phyloP scores from a whole-genome alignment of 1,140 invertebrate genomes.

The Venturia canescens region DNA sequence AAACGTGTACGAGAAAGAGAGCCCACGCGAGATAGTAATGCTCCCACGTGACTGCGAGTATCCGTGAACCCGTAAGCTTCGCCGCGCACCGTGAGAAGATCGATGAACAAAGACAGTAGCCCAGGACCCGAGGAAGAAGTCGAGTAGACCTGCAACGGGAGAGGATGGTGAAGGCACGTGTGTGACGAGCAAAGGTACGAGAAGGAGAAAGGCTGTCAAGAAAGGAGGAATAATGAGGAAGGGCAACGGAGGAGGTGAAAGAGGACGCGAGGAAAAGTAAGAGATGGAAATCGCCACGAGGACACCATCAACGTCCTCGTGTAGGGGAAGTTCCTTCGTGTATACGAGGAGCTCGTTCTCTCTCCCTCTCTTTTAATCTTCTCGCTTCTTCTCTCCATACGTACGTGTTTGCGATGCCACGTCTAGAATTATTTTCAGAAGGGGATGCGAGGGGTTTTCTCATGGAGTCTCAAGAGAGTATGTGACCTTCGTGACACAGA shows the following conservation, averaged over 20 bases:
- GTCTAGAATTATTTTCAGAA: neutral
- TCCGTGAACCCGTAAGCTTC: constrained; percentile 34
- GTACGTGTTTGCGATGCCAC: constrained; percentile 6
- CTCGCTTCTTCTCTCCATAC: constrained; percentile 10
- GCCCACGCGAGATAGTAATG: neutral
- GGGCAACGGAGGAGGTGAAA: neutral
- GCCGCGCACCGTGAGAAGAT: constrained; percentile 8
- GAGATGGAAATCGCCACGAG: constrained; percentile 32
- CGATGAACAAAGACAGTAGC: neutral
- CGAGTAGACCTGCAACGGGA: neutral
- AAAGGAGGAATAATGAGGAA: neutral
- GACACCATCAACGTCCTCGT: constrained; percentile 48
- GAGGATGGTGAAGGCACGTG: neutral
- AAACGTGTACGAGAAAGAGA: neutral
- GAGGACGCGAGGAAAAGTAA: constrained; percentile 1
- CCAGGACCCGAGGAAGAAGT: constrained; percentile 9
- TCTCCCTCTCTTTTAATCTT: constrained; percentile 3
- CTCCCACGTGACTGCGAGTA: constrained; percentile 19
- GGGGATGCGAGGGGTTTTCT: constrained; percentile 56
- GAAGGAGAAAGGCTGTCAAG: constrained; percentile 21
- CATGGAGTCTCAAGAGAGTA: constrained; percentile 57
- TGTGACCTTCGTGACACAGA: constrained; percentile 76
- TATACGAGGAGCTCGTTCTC: constrained; percentile 5
- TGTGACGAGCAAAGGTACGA: constrained; percentile 17
- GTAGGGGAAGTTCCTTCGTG: constrained; percentile 34